Evolutionary conservation across 2,113 vertebrate species (phyloP).

Genomic region (Sarotherodon lohbergeri): DNA sequence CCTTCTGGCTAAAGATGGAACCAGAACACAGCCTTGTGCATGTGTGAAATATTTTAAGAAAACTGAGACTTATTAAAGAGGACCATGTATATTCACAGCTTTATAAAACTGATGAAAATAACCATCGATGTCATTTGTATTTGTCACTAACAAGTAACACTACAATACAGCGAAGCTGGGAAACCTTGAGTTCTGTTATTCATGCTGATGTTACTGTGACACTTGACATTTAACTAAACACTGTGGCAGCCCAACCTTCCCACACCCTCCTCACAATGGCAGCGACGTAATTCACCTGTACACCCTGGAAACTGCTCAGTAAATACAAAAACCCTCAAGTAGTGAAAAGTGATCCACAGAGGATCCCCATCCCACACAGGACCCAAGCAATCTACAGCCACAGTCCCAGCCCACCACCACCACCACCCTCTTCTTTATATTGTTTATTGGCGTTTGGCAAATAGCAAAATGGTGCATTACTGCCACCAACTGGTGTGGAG

Average conservation of each 20-base stretch:
- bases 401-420: background rate
- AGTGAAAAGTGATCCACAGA: background rate
- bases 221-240: background rate
- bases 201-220: background rate
- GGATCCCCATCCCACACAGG: background rate
- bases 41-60: background rate
- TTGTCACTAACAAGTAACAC: background rate
- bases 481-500: background rate
- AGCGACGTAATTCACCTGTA: background rate
- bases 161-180: background rate
- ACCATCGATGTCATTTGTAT: background rate
- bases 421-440: background rate
- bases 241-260: background rate
- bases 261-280: background rate
- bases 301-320: background rate
- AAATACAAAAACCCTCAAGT: background rate
- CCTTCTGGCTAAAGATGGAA: background rate
- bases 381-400: background rate
- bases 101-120: background rate
- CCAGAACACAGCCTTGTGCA: background rate
- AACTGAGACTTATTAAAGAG: background rate
- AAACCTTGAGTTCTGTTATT: background rate
- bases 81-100: background rate
- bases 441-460: rapidly evolving
- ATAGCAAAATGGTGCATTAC: background rate